These are phyloP conservation scores for Emmelina monodactyla DNA, from an alignment of 2,888 invertebrate genomes.

Conservation along the genomic window DNA sequence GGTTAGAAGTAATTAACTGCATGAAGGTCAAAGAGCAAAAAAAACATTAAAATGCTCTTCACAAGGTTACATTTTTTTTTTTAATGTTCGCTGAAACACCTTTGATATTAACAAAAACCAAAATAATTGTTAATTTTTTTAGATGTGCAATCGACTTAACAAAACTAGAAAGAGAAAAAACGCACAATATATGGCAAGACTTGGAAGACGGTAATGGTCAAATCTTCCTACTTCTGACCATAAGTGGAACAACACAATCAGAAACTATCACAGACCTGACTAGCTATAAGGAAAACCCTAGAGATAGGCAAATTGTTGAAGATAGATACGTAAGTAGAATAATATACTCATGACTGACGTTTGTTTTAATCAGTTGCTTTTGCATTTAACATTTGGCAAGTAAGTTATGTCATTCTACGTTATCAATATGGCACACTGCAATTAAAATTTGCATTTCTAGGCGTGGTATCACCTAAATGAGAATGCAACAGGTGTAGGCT, in stretches of 20 bases:
- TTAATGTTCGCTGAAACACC: not conserved
- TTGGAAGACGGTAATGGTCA: constrained; percentile 91
- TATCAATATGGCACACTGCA: too few species aligned
- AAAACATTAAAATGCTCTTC: too few species aligned
- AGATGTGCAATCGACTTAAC: constrained; percentile 88
- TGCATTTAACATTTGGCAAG: too few species aligned
- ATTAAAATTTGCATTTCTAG: constrained; percentile 56
- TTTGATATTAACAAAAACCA: not conserved
- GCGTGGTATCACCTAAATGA: constrained; percentile 63
- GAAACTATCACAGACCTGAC: constrained; percentile 93
- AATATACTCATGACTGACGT: too few species aligned
- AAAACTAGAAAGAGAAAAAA: constrained; percentile 84
- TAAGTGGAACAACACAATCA: constrained; percentile 92
- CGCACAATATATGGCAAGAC: constrained; percentile 88
- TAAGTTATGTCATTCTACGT: too few species aligned
- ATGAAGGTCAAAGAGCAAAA: too few species aligned
- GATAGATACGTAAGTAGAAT: constrained; percentile 77
- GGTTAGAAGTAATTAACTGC: too few species aligned
- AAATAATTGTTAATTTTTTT: constrained; percentile 29
- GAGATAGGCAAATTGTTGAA: constrained; percentile 69
- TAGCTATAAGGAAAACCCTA: constrained; percentile 81
- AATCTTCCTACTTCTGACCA: constrained; percentile 88
- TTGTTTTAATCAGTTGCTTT: too few species aligned
- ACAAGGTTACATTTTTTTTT: too few species aligned
- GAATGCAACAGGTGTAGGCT: constrained; percentile 81